Base-by-base conservation (phyloP, 2,888 invertebrate genomes). In the Eurytoma californica region DNA sequence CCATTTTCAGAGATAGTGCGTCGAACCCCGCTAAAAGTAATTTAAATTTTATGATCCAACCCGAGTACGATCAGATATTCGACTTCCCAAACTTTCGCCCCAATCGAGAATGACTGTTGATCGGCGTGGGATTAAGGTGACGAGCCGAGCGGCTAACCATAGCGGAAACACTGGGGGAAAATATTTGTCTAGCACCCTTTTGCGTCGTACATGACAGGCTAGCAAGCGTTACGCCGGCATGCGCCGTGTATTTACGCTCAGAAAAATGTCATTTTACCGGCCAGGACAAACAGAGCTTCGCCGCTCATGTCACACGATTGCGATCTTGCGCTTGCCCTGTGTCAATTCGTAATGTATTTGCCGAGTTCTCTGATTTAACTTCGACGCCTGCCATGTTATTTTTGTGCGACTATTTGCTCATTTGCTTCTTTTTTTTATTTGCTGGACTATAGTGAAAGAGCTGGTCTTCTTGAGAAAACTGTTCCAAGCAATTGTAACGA, bases 161-260 rank as follows among this genome's bases (percentile, higher is more conserved):
- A 65, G 57, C 79, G 75, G 74, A 74, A 79, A 75, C 79, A 57
- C 5, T 58, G 57, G 74, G 55, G 57, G 70, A 75, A 66, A 79
- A 79, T 79, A 79, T 79, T 79, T 79, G 39, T 14, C 58, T 39
- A 58, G 70, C 74, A 79, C 79, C 74, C 79, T 69, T 69, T 55
- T 63, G 39, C 28, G 18, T n/a, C 66, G 73, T 1, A 39, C 39
- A 63, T 57, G 24, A 73, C 47, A 39, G 9, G 14, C 28, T n/a
- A 65, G 55, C 51, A 72, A 63, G 30, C 30, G 63, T 63, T 63
- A 63, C n/a, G 61, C 20, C 24, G 3, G 30, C n/a, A 47, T 2
- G n/a, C 18, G 3, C 30, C 16, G 14, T n/a, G 24, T 67, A 55
- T 73, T 73, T 73, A 65, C 73, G 47, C 47, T 73, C 57, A 47